Base-by-base conservation (phyloP, 2,888 invertebrate species). In the Rhagonycha lutea region DNA sequence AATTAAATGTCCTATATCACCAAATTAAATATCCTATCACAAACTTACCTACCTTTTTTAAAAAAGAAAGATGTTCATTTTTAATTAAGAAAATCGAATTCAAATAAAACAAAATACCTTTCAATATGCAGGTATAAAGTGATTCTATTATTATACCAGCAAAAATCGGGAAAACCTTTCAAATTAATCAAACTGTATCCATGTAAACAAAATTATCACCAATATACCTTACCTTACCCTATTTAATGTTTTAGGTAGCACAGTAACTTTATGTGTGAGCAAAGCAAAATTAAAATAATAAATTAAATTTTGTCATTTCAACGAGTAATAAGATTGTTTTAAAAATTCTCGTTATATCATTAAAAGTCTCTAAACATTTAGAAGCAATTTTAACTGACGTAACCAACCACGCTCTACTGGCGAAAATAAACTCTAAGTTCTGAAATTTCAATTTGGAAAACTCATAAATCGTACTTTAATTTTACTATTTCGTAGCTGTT, bases 401-500 rank as follows among this genome's bases (percentile, higher is more conserved):
- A 82, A 82, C 82, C 81, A 82, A 82, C 82, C 81, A 80, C 79
- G 79, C 70, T 77, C 76, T 81, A 81, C 47, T 47, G 83, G 81
- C 81, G 83, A 81, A 82, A 82, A 82, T 72, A 81, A 82, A 81
- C 80, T 79, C 76, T 78, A 80, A 79, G 71, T 76, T 82, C 79
- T 79, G 80, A 84, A 84, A 83, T 84, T 84, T 84, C 84, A 83
- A 84, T 84, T 84, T 83, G 81, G 82, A 80, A 79, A 79, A 79
- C 79, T 81, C 83, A 83, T 84, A 84, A 84, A 84, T 84, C 83
- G 83, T 80, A 76, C 81, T 82, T 83, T 84, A 84, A 84, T 84
- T 83, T 84, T 83, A 83, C 83, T 83, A 84, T 83, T 84, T 72
- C 72, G 70, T 62, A 28, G 70, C 71, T 71, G 71, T 69, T 75